These are phyloP conservation scores for Mermis nigrescens DNA, from an alignment of 2,888 invertebrate genomes.

Conservation along the genomic window DNA sequence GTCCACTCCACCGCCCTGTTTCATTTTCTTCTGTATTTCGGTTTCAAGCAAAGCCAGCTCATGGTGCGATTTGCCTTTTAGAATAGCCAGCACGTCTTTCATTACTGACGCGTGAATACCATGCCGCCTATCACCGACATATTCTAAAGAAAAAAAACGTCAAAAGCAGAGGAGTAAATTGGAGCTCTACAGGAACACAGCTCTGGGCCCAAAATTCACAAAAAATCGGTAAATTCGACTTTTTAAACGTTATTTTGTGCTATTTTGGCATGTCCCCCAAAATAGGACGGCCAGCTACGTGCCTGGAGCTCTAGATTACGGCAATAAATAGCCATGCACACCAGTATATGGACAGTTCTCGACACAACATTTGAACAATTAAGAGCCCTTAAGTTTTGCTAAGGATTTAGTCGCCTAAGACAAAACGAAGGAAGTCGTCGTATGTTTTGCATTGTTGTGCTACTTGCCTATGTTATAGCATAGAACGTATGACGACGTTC, in stretches of 20 bases:
- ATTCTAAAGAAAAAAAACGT: background rate
- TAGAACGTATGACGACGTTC: too few species aligned
- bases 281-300: too few species aligned
- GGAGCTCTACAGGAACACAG: background rate
- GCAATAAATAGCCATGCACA: too few species aligned
- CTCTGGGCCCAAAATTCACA: background rate
- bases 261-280: too few species aligned
- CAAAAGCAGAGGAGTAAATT: background rate
- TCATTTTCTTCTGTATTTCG: slow-evolving; percentile 68
- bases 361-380: too few species aligned
- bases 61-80: slow-evolving; percentile 72
- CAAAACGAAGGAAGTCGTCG: too few species aligned
- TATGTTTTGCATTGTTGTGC: too few species aligned
- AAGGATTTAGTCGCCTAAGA: too few species aligned
- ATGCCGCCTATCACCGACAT: slow-evolving; percentile 40
- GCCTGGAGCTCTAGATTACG: too few species aligned
- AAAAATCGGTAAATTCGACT: background rate
- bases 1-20: slow-evolving; percentile 70
- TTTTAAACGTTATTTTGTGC: background rate
- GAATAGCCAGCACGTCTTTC: slow-evolving; percentile 65
- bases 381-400: too few species aligned
- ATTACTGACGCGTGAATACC: slow-evolving; percentile 77
- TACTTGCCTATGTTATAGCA: too few species aligned
- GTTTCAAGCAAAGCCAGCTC: slow-evolving; percentile 63
- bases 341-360: too few species aligned